A percentile compares a stretch with the other conserved stretches of the same genome.
These are phyloP conservation scores for Alcedo quadribrachys DNA, from an alignment of 2,797 vertebrate genomes.

Conservation along the genomic window DNA sequence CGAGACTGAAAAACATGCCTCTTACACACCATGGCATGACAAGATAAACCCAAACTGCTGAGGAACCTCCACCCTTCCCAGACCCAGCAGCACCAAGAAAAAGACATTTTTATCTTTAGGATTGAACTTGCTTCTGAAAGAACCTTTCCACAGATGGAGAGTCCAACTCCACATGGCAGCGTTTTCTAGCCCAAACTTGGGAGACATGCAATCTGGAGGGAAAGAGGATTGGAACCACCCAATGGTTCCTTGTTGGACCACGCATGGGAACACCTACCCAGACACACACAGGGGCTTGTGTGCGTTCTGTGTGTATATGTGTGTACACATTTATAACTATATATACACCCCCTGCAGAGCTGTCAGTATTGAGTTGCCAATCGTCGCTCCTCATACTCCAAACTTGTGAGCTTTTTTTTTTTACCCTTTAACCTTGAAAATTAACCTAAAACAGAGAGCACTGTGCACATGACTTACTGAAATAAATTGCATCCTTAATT, in stretches of 20 bases:
- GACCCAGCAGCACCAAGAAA: neutral
- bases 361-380: neutral
- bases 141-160: neutral
- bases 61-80: neutral
- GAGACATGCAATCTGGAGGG: fast-evolving
- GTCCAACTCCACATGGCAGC: fast-evolving
- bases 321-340: fast-evolving
- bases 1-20: fast-evolving
- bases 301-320: fast-evolving
- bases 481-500: constrained; percentile 80
- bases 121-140: neutral
- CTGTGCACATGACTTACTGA: constrained; percentile 75
- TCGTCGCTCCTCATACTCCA: fast-evolving
- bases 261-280: neutral
- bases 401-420: neutral
- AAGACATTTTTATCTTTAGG: neutral
- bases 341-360: neutral
- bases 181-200: neutral
- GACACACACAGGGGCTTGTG: too few species aligned
- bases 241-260: neutral
- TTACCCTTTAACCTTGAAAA: constrained; percentile 76
- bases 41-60: neutral
- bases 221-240: neutral
- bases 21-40: fast-evolving
- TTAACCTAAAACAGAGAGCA: constrained; percentile 64